Conservation (phyloP, 2,113 vertebrate genomes). For the Australoheros scitulus region DNA sequence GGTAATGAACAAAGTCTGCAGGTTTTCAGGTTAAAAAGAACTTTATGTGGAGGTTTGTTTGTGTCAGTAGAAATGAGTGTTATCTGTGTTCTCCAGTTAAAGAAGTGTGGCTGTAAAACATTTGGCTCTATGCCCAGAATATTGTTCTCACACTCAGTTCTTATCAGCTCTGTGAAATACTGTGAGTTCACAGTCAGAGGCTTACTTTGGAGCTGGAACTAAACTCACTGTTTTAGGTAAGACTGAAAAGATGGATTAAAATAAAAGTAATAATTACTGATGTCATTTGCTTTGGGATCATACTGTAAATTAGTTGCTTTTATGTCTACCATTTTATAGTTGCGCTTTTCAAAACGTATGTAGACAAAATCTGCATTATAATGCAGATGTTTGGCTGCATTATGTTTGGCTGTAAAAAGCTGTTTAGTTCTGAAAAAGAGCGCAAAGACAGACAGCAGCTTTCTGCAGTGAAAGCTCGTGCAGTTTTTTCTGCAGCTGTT, state of each 20-base stretch:
- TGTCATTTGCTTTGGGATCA: no score
- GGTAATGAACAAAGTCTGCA: neutral
- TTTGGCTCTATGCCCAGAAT: slow-evolving; percentile 23
- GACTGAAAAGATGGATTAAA: neutral
- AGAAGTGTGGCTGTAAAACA: neutral
- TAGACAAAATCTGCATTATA: no score
- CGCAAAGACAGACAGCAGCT: neutral
- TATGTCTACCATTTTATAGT: no score
- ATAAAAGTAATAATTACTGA: no score
- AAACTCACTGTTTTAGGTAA: no score
- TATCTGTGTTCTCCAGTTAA: neutral
- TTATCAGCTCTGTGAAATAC: neutral
- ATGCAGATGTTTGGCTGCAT: no score
- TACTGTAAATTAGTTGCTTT: no score
- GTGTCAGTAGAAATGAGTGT: no score
- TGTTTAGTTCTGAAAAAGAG: neutral
- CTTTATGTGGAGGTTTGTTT: neutral
- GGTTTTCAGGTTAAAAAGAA: no score
- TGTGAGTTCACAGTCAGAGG: neutral
- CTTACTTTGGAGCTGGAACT: no score
- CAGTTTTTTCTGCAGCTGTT: slow-evolving; percentile 68
- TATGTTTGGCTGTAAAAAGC: no score
- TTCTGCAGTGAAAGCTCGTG: neutral
- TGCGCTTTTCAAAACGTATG: no score
- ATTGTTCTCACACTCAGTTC: neutral